A percentile compares a stretch with the other conserved stretches of the same genome.
phyloP scores from a whole-genome alignment of 2,113 vertebrate species.

The Crotalus viridis region DNA sequence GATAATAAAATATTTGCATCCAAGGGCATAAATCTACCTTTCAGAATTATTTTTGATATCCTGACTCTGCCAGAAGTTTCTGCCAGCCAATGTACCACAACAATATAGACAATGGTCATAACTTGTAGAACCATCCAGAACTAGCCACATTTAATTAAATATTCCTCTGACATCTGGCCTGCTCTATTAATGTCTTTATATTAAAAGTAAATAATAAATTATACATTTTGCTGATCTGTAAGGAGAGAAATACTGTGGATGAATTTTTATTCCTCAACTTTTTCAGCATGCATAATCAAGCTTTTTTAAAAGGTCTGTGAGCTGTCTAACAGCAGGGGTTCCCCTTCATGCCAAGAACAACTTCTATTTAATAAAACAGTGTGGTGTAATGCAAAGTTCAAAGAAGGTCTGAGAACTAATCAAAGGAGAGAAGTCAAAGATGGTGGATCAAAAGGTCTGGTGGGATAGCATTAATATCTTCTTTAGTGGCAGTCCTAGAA shows the following conservation, averaged over 20 bases:
- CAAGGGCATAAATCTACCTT: background rate
- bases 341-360: conserved; percentile 32
- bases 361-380: conserved; percentile 48
- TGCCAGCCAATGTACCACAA: background rate
- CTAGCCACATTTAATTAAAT: background rate
- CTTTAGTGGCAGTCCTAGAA: conserved; percentile 15
- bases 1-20: background rate
- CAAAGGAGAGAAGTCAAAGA: conserved; percentile 43
- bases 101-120: background rate
- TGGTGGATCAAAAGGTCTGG: conserved; percentile 32
- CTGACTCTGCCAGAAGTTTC: background rate
- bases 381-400: conserved; percentile 12
- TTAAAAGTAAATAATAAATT: background rate
- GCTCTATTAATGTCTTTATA: background rate
- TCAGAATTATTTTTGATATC: background rate
- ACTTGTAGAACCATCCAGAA: background rate
- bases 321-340: conserved; percentile 36
- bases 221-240: conserved; percentile 16
- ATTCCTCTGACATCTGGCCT: background rate
- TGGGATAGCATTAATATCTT: conserved; percentile 8
- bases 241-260: conserved; percentile 11
- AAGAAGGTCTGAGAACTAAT: conserved; percentile 32
- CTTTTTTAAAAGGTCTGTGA: conserved; percentile 32
- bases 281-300: conserved; percentile 39
- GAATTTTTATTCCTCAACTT: conserved; percentile 28